Evolutionary conservation across 2,113 vertebrate genomes (phyloP), one percentile per base, ranked within the genome.

Genomic region (Triplophysa tibetana): DNA sequence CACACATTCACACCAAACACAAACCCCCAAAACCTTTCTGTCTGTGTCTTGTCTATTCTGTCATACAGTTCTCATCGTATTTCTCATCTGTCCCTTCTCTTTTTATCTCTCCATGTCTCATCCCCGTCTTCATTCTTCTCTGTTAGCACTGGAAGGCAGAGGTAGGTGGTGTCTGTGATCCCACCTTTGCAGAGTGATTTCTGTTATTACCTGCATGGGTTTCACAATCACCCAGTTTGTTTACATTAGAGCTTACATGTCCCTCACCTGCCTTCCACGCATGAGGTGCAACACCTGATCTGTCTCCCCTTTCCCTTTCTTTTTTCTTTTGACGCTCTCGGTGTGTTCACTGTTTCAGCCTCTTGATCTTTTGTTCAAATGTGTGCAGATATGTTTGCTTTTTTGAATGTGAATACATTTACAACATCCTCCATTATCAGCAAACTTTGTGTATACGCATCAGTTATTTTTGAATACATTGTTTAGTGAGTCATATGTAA

Each of bases 131-230:
- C 85, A 67, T 85, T 85, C 69, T 68, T 84, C 72, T 85, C 89
- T 87, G 60, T 77, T 91, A 98, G 96, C 96, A 97, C 90, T 97
- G 96, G 96, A 95, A 94, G 91, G 89, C 90, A 12, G 94, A 96
- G 95, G 95, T 97, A 92, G 89, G 91, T 91, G 68, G 83, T 78
- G 84, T 76, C 72, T 87, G 79, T 83, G 84, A 84, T 75, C 38
- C 29, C 23, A 75, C 60, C 41, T 72, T 79, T 81, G 87, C 85
- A 80, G 84, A 78, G 70, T 86, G 85, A 80, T 38, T 52, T 60
- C 17, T 79, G 29, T 48, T 84, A 14, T 0, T 70, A 5, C 33
- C 75, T 81, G 79, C 83, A 88, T 88, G 90, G 86, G 33, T 50
- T 81, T 54, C 52, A 29, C 24, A 48, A 48, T 23, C 41, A 75